Evolutionary conservation across 2,113 vertebrate species (phyloP), one percentile per base, ranked within the genome.

Genomic region (Piprites chloris): DNA sequence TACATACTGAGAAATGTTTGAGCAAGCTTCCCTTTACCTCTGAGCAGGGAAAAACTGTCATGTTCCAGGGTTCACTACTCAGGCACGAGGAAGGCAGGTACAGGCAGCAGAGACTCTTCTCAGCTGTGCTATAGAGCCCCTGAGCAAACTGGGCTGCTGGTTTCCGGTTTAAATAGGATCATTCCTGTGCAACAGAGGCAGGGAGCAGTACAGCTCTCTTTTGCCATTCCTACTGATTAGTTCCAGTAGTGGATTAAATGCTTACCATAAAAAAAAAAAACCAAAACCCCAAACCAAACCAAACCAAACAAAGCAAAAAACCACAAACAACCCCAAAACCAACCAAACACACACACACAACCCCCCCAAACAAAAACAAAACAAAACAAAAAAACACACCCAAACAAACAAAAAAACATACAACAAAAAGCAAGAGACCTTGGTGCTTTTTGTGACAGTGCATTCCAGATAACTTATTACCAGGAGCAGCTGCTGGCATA

Each of bases 171-270:
- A 93, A 93, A 91, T 77, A 67, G 50, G 59, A 95, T 83, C 39
- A 77, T 83, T 94, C 5, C 1, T 44, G 44, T 78, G 50, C 59
- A 93, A 97, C 87, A 0, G 0, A 92, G 62, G 65, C 32, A 6
- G 26, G n/a, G n/a, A 96, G 47, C 66, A 79, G 27, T 18, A 41
- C 42, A 62, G 35, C 30, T 76, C 35, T 95, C 63, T 95, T 86
- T 92, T 62, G 59, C 69, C 32, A 55, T 90, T 63, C 49, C 71
- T 94, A 62, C 76, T 87, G 63, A 94, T 93, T 93, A 95, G 59
- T 62, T 92, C 28, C 53, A 89, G 44, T 65, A 55, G 49, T 68
- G 35, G 41, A 90, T 89, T 66, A 86, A 93, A 93, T 49, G 28
- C 7, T 94, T 90, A 61, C 58, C 47, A 90, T 87, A 61, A 75